These are phyloP conservation scores for Formica exsecta DNA, from an alignment of 1,140 invertebrate species.

Conservation along the genomic window DNA sequence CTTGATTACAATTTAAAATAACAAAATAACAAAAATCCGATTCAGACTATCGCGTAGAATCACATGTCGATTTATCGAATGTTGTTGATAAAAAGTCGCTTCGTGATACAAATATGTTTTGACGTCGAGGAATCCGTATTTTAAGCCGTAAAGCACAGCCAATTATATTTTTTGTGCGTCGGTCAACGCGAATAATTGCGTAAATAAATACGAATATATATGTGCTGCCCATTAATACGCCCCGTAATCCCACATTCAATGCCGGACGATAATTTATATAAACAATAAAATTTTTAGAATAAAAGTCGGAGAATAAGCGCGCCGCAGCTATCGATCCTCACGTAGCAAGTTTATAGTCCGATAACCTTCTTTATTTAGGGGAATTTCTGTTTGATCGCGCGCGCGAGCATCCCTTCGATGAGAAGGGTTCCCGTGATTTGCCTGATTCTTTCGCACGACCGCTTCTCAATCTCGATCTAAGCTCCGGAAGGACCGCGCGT, in stretches of 20 bases:
- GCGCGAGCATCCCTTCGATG: constrained; percentile 66
- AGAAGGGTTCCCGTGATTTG: constrained; percentile 75
- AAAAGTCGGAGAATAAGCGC: constrained; percentile 27
- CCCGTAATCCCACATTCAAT: constrained; percentile 46
- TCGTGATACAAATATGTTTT: constrained; percentile 61
- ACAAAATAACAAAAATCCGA: constrained; percentile 53
- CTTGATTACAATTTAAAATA: too few species aligned
- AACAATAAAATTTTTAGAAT: constrained; percentile 54
- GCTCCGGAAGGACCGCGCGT: constrained; percentile 46
- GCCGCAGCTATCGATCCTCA: constrained; percentile 52
- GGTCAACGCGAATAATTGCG: constrained; percentile 45
- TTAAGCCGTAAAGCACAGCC: constrained; percentile 58
- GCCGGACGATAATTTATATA: constrained; percentile 52
- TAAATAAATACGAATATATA: constrained; percentile 58
- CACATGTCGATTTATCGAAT: constrained; percentile 38
- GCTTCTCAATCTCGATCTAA: constrained; percentile 73
- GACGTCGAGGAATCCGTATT: constrained; percentile 53
- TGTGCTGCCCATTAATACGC: constrained; percentile 38
- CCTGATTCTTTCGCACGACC: constrained; percentile 78
- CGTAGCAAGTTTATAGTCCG: constrained; percentile 66
- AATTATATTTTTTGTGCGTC: constrained; percentile 54
- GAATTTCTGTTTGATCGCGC: constrained; percentile 74
- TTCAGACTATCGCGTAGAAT: constrained; percentile 40
- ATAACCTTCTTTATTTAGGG: constrained; percentile 69
- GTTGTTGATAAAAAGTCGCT: constrained; percentile 60